These are phyloP conservation scores for Alectoris magna DNA, from an alignment of 2,797 vertebrate species.

Conservation along the genomic window DNA sequence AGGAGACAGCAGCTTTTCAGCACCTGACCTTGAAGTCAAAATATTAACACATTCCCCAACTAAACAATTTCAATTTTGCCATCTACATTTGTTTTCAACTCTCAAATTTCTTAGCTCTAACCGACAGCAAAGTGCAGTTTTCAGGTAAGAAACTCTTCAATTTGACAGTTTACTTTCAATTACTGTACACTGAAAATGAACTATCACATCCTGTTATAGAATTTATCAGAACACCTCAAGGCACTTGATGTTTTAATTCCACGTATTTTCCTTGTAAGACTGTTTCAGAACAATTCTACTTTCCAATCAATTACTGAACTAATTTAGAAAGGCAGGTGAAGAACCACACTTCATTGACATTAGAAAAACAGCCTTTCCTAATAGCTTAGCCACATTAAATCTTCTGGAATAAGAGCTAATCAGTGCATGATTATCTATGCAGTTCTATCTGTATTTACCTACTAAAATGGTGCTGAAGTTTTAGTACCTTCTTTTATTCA, in stretches of 20 bases:
- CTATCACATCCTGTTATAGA: neutral
- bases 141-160: neutral
- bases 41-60: neutral
- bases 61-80: neutral
- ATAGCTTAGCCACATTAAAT: neutral
- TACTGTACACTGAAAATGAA: neutral
- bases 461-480: neutral
- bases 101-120: neutral
- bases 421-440: neutral
- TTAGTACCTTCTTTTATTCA: neutral
- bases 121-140: neutral
- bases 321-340: neutral
- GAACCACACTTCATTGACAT: neutral
- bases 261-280: neutral
- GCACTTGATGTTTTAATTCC: neutral
- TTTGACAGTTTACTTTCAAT: neutral
- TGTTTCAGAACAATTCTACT: neutral
- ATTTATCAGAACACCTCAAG: neutral
- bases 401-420: neutral
- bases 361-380: neutral
- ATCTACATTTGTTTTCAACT: neutral
- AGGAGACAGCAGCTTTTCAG: neutral
- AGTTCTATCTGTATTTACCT: neutral
- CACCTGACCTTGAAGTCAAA: neutral
- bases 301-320: neutral